These are phyloP conservation scores for Ctenopoma kingsleyae DNA, from an alignment of 2,797 vertebrate species.

Conservation along the genomic window DNA sequence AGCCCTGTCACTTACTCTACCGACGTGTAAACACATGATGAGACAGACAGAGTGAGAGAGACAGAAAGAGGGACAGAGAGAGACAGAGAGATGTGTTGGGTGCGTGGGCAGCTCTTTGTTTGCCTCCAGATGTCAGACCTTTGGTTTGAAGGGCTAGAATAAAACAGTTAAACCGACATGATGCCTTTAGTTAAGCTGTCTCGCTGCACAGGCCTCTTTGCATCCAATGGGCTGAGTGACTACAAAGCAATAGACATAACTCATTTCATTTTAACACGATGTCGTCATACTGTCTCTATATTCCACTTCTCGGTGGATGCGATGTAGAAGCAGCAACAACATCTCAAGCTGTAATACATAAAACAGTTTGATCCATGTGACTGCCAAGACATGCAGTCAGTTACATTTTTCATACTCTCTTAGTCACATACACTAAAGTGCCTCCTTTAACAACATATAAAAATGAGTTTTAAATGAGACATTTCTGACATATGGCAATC, in stretches of 20 bases:
- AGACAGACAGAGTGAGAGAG: constrained; percentile 38
- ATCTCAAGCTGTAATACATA: neutral
- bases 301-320: constrained; percentile 1
- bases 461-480: constrained; percentile 12
- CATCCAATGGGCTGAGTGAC: constrained; percentile 14
- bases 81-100: constrained; percentile 41
- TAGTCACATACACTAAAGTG: neutral
- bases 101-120: constrained; percentile 66
- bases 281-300: constrained; percentile 1
- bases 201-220: constrained; percentile 34
- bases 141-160: constrained; percentile 57
- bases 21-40: constrained; percentile 71
- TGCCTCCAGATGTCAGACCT: constrained; percentile 54
- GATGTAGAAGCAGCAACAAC: neutral
- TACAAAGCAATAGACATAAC: constrained; percentile 32
- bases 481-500: constrained; percentile 25
- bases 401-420: constrained; percentile 5
- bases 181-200: constrained; percentile 60
- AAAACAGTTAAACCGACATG: constrained; percentile 40
- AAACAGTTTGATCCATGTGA: constrained; percentile 11
- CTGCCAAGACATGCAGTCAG: neutral
- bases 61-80: constrained; percentile 18
- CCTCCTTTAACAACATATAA: constrained; percentile 9
- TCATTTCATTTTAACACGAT: constrained; percentile 27
- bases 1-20: constrained; percentile 80